Evolutionary conservation across 2,888 invertebrate genomes (phyloP).

Genomic region (Yponomeuta cagnagella): DNA sequence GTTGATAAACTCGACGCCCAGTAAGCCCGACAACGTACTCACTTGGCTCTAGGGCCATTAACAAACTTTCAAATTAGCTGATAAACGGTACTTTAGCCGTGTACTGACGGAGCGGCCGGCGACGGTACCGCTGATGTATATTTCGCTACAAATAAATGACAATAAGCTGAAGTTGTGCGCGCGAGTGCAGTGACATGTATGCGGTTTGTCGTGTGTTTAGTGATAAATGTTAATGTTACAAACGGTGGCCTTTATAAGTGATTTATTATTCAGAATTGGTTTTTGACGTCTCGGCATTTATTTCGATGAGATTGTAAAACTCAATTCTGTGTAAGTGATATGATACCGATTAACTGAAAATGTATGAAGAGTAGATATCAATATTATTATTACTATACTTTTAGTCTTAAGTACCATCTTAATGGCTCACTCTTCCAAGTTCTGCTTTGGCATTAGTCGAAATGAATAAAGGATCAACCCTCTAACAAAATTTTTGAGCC

Average conservation of each 20-base stretch:
- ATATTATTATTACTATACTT: not conserved
- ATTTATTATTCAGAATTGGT: constrained; percentile 46
- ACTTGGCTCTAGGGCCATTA: constrained; percentile 84
- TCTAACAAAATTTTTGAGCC: not conserved
- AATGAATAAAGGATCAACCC: constrained; percentile 2
- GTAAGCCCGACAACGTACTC: constrained; percentile 89
- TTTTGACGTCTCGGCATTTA: constrained; percentile 68
- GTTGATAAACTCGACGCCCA: constrained; percentile 89
- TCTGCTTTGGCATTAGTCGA: constrained; percentile 4
- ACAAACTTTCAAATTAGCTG: constrained; percentile 43
- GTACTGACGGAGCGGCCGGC: constrained; percentile 33
- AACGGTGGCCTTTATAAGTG: constrained; percentile 17
- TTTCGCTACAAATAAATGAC: constrained; percentile 58
- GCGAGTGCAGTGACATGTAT: constrained; percentile 37
- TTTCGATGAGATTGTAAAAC: constrained; percentile 56
- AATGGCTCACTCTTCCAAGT: not conserved
- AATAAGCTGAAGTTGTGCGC: constrained; percentile 50
- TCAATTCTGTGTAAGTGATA: constrained; percentile 35
- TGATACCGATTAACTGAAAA: constrained; percentile 9
- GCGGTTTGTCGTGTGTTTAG: constrained; percentile 23
- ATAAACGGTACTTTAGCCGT: constrained; percentile 28
- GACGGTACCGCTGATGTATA: constrained; percentile 56
- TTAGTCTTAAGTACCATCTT: not conserved
- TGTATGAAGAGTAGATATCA: constrained; percentile 7
- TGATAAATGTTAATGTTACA: constrained; percentile 13